Percentiles rank a stretch among this genome's conserved stretches.
Conservation (phyloP, 2,888 invertebrate species). For the Bembecia ichneumoniformis region DNA sequence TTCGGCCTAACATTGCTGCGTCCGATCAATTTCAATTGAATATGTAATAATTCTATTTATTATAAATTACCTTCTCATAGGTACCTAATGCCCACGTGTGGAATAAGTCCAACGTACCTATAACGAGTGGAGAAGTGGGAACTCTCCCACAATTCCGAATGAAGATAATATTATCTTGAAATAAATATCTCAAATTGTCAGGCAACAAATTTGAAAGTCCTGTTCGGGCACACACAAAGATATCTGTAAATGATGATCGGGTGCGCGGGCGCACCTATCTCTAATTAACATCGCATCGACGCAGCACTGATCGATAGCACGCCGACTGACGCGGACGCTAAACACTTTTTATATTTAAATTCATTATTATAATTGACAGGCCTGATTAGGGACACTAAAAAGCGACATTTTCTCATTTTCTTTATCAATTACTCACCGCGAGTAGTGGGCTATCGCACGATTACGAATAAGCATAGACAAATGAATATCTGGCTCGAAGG, state of each 20-base stretch:
- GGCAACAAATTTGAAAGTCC: slow-evolving; percentile 44
- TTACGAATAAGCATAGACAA: no score
- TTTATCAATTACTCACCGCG: no score
- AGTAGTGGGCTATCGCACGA: no score
- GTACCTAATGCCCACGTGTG: no score
- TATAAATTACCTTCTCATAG: no score
- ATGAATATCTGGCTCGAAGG: no score
- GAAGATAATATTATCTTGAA: slow-evolving; percentile 23
- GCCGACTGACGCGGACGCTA: slow-evolving; percentile 9
- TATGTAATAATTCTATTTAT: no score
- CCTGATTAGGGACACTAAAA: slow-evolving; percentile 9
- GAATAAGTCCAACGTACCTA: no score
- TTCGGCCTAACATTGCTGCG: no score
- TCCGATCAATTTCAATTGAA: no score
- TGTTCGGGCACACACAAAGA: slow-evolving; percentile 20
- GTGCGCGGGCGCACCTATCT: slow-evolving; percentile 32
- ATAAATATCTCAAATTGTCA: slow-evolving; percentile 36
- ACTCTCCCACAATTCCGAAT: background rate
- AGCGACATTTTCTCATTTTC: no score
- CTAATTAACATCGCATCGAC: slow-evolving; percentile 43
- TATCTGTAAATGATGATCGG: slow-evolving; percentile 31
- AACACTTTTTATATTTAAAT: slow-evolving; percentile 11
- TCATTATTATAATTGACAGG: slow-evolving; percentile 18
- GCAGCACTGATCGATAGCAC: slow-evolving; percentile 30
- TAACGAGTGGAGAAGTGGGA: background rate